A percentile compares a stretch with the other conserved stretches of the same genome.
phyloP scores from a whole-genome alignment of 2,888 invertebrate genomes.

The Cryptus armator region DNA sequence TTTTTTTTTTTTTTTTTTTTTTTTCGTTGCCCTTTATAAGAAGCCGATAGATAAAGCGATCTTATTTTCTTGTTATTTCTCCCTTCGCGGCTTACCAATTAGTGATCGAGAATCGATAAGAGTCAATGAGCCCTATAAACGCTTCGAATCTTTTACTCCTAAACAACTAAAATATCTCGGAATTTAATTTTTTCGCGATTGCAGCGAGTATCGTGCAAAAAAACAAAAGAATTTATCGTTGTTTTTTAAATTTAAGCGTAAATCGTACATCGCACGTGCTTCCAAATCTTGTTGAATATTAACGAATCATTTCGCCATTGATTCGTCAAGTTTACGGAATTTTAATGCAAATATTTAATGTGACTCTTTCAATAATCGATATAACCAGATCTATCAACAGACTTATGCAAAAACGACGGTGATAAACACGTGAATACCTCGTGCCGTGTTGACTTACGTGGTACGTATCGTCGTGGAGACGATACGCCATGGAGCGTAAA shows the following conservation, averaged over 20 bases:
- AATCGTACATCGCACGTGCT: neutral
- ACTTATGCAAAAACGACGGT: neutral
- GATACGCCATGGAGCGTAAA: neutral
- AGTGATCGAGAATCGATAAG: neutral
- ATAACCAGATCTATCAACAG: neutral
- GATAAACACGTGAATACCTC: neutral
- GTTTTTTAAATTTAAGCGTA: too few species aligned
- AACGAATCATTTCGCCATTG: neutral
- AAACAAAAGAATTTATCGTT: too few species aligned
- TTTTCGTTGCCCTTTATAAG: constrained; percentile 6
- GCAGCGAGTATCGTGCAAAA: too few species aligned
- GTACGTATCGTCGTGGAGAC: neutral
- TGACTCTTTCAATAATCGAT: neutral
- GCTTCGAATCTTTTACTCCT: neutral
- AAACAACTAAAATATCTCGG: too few species aligned
- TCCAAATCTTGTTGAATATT: neutral
- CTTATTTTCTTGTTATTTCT: neutral
- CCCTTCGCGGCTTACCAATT: neutral
- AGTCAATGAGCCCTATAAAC: neutral
- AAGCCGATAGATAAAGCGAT: constrained; percentile 1
- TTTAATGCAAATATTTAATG: neutral
- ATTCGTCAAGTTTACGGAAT: neutral
- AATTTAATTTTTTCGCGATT: too few species aligned
- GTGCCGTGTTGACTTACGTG: neutral
- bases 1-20: constrained; percentile 12